These are phyloP conservation scores for Podarcis cretensis DNA, from an alignment of 2,113 vertebrate genomes.

Conservation along the genomic window DNA sequence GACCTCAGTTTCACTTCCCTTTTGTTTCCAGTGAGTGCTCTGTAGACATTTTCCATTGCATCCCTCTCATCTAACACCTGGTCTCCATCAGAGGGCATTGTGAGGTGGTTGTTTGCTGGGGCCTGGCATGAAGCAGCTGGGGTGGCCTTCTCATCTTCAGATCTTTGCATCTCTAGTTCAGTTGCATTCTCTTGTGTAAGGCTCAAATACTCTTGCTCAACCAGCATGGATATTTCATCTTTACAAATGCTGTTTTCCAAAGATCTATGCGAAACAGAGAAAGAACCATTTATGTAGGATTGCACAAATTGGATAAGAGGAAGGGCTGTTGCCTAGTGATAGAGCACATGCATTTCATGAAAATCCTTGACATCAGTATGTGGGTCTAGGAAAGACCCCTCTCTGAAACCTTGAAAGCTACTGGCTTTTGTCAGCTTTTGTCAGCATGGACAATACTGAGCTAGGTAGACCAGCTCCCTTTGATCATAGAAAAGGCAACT, in stretches of 20 bases:
- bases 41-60: conserved; percentile 39
- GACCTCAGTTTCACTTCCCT: conserved; percentile 52
- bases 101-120: background rate
- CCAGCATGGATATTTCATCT: conserved; percentile 62
- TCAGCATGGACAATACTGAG: background rate
- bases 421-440: background rate
- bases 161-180: background rate
- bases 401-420: background rate
- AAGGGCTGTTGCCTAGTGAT: background rate
- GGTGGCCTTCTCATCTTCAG: background rate
- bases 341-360: background rate
- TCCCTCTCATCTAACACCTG: conserved; percentile 54
- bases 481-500: background rate
- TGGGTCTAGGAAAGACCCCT: background rate
- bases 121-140: background rate
- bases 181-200: conserved; percentile 60
- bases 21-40: conserved; percentile 33
- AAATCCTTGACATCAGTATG: background rate
- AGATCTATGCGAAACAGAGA: conserved; percentile 15
- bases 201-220: conserved; percentile 69
- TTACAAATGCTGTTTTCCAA: conserved; percentile 42
- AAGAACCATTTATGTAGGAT: background rate
- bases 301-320: background rate
- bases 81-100: conserved; percentile 19
- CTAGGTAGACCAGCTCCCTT: background rate